These are phyloP conservation scores for Teleiodes luculella DNA, from an alignment of 2,888 invertebrate genomes.

Conservation along the genomic window DNA sequence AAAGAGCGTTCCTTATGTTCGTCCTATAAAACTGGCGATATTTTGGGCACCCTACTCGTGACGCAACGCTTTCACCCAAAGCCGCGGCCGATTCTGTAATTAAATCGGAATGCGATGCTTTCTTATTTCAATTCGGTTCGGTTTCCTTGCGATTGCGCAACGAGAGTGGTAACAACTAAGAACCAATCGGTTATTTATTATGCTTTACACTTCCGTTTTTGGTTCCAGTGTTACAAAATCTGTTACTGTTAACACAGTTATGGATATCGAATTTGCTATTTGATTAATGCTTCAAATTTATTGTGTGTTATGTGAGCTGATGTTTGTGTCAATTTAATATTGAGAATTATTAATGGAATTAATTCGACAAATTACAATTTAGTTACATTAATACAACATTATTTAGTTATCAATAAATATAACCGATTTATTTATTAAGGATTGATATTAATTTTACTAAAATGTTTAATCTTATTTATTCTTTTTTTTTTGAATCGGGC, in stretches of 20 bases:
- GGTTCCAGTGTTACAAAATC: constrained; percentile 25
- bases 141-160: constrained; percentile 57
- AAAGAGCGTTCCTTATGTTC: no score
- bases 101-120: constrained; percentile 68
- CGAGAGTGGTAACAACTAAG: constrained; percentile 10
- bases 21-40: no score
- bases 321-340: no score
- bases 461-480: no score
- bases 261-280: constrained; percentile 3
- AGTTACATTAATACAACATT: no score
- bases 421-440: no score
- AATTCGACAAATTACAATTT: no score
- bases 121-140: constrained; percentile 63
- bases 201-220: constrained; percentile 57
- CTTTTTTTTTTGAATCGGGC: no score
- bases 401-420: no score
- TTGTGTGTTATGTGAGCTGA: not conserved
- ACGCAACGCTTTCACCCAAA: constrained; percentile 64
- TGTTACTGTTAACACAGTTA: constrained; percentile 12
- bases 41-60: constrained; percentile 31
- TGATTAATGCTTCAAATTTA: not conserved
- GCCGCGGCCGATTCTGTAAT: constrained; percentile 58
- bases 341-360: not conserved
- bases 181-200: constrained; percentile 31
- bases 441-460: no score